phyloP scores from a whole-genome alignment of 2,113 vertebrate species.

The Hippoglossus stenolepis region DNA sequence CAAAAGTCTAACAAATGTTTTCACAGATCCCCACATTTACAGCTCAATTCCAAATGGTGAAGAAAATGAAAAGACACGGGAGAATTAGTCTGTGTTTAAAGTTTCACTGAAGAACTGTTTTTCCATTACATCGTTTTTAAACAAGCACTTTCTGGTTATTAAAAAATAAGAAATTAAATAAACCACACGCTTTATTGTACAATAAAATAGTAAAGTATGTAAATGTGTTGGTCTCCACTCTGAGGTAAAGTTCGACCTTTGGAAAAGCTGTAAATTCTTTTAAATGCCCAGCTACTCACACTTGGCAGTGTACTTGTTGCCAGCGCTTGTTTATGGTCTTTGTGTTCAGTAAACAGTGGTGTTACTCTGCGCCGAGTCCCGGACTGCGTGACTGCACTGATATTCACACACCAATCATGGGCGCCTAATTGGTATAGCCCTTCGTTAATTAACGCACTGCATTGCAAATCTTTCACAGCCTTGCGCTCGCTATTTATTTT shows the following conservation, averaged over 20 bases:
- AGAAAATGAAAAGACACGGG: not conserved
- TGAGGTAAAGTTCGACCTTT: slow-evolving; percentile 17
- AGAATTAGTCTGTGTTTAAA: not conserved
- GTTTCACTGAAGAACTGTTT: not conserved
- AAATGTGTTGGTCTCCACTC: not conserved
- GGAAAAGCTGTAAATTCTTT: slow-evolving; percentile 37
- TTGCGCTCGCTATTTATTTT: slow-evolving; percentile 72
- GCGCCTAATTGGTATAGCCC: slow-evolving; percentile 78
- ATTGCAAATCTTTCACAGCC: slow-evolving; percentile 70
- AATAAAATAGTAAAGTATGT: not conserved
- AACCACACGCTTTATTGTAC: not conserved
- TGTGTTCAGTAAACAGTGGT: slow-evolving; percentile 86
- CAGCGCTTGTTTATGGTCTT: slow-evolving; percentile 68
- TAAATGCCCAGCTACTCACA: slow-evolving; percentile 51
- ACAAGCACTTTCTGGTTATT: not conserved
- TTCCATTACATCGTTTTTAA: not conserved
- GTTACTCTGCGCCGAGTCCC: slow-evolving; percentile 69
- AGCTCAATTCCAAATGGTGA: not conserved
- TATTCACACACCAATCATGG: slow-evolving; percentile 75
- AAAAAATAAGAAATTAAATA: not conserved
- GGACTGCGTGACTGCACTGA: slow-evolving; percentile 75
- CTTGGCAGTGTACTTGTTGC: slow-evolving; percentile 56
- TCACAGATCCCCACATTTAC: not conserved
- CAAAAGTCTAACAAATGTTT: not conserved
- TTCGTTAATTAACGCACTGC: slow-evolving; percentile 77